Conservation (phyloP, 2,113 vertebrate species). For the Ammodytes marinus region DNA sequence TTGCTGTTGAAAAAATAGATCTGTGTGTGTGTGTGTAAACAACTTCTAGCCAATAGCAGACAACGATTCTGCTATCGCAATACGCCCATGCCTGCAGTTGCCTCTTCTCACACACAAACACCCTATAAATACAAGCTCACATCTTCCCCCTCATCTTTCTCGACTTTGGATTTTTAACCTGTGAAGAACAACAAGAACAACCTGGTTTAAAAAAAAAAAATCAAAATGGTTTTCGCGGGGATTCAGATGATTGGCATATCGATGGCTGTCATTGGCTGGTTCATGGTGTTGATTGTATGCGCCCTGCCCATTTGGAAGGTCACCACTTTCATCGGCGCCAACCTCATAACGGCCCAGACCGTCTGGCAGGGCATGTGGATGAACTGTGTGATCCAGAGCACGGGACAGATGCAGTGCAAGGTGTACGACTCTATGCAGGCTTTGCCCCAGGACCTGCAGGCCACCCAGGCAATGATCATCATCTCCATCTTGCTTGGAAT, state of each 20-base stretch:
- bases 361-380: constrained; percentile 89
- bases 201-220: no score
- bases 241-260: constrained; percentile 79
- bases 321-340: constrained; percentile 80
- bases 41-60: constrained; percentile 40
- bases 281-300: constrained; percentile 79
- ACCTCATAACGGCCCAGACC: constrained; percentile 84
- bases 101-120: constrained; percentile 32
- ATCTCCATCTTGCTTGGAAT: constrained; percentile 89
- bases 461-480: constrained; percentile 90
- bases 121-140: constrained; percentile 60
- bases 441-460: constrained; percentile 89
- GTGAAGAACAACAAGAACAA: background rate
- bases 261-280: constrained; percentile 77
- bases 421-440: constrained; percentile 85
- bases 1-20: constrained; percentile 24
- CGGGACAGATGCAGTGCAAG: constrained; percentile 87
- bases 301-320: constrained; percentile 86
- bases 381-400: constrained; percentile 90
- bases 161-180: background rate
- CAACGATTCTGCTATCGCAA: constrained; percentile 41
- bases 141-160: background rate
- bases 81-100: constrained; percentile 45
- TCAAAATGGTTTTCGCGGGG: constrained; percentile 81
- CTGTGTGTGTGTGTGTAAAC: constrained; percentile 84